A percentile compares a stretch with the other conserved stretches of the same genome.
These are phyloP conservation scores for Protomyctophum bolini DNA, from an alignment of 2,113 vertebrate species.

Conservation along the genomic window DNA sequence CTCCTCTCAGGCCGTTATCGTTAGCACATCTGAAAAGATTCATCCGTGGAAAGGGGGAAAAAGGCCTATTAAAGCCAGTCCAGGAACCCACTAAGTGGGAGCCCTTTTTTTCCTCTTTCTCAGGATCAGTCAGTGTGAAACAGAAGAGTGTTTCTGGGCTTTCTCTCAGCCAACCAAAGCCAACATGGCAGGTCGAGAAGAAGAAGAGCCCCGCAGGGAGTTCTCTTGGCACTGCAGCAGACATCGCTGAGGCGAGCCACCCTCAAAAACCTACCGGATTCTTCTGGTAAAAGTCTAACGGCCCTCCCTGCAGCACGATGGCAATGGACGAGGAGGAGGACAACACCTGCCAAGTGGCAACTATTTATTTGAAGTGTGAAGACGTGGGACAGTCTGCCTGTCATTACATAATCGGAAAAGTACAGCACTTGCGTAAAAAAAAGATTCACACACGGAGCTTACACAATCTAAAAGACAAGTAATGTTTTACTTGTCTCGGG, in stretches of 20 bases:
- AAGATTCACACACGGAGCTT: too few species aligned
- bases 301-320: slow-evolving; percentile 5
- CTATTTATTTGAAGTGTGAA: slow-evolving; percentile 30
- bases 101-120: too few species aligned
- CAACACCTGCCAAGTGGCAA: not conserved
- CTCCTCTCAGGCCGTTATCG: too few species aligned
- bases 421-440: too few species aligned
- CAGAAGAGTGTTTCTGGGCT: not conserved
- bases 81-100: too few species aligned
- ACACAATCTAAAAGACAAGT: too few species aligned
- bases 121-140: too few species aligned
- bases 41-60: not conserved
- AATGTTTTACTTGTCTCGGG: too few species aligned
- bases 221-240: too few species aligned
- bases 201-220: slow-evolving; percentile 40
- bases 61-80: too few species aligned
- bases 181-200: slow-evolving; percentile 23
- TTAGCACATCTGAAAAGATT: not conserved
- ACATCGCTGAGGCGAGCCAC: too few species aligned
- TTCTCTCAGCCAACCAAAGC: slow-evolving; percentile 19
- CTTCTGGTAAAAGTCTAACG: slow-evolving; percentile 41
- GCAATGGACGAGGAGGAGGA: slow-evolving; percentile 35
- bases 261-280: slow-evolving; percentile 40
- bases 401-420: not conserved
- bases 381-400: slow-evolving; percentile 9